Evolutionary conservation across 2,888 invertebrate genomes (phyloP).

Genomic region (Sminthurides aquaticus): DNA sequence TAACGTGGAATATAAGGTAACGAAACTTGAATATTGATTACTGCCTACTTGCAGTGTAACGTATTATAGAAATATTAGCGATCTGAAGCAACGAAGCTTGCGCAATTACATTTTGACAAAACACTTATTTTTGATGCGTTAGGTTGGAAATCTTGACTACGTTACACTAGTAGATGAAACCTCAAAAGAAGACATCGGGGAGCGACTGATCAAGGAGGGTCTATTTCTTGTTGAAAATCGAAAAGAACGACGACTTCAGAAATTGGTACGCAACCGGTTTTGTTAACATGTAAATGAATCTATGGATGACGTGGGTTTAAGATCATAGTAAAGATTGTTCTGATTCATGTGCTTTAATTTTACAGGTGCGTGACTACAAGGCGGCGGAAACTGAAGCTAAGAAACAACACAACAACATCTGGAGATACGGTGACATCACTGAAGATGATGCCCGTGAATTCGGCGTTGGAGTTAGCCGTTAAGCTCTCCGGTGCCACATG

Average conservation of each 20-base stretch:
- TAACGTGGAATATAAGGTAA: constrained; percentile 69
- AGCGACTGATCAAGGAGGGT: constrained; percentile 78
- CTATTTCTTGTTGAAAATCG: constrained; percentile 70
- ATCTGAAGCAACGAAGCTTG: neutral
- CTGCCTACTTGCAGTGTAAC: constrained; percentile 21
- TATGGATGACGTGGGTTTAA: no score
- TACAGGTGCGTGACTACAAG: constrained; percentile 67
- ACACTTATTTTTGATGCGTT: constrained; percentile 1
- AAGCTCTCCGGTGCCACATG: neutral
- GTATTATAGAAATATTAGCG: no score
- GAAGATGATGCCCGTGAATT: constrained; percentile 79
- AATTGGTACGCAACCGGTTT: constrained; percentile 55
- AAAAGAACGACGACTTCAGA: constrained; percentile 71
- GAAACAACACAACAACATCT: constrained; percentile 77
- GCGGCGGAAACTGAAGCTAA: constrained; percentile 80
- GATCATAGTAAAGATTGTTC: no score
- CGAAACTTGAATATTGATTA: constrained; percentile 32
- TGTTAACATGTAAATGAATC: neutral
- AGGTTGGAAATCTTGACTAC: constrained; percentile 32
- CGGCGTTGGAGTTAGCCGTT: constrained; percentile 48
- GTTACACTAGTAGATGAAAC: constrained; percentile 43
- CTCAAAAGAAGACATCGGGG: constrained; percentile 60
- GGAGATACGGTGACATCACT: constrained; percentile 98
- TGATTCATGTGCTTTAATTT: constrained; percentile 9
- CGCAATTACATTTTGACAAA: neutral